Evolutionary conservation across 2,113 vertebrate genomes (phyloP).

Genomic region (Tragelaphus scriptus): DNA sequence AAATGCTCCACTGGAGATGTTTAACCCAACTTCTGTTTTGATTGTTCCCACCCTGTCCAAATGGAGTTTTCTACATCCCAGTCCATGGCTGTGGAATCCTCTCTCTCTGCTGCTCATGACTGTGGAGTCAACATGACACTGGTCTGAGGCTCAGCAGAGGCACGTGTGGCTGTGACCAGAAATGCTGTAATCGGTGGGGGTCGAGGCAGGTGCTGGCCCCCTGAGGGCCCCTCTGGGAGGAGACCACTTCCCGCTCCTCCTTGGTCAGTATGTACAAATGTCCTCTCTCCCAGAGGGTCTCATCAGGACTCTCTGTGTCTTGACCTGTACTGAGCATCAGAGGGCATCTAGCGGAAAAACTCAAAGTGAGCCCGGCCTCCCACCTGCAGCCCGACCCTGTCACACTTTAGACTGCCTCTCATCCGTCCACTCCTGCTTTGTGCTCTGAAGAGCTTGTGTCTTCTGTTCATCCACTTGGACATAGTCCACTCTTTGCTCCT

Average conservation of each 20-base stretch:
- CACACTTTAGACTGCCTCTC: constrained; percentile 92
- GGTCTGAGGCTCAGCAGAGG: background rate
- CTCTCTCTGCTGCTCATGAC: background rate
- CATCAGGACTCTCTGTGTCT: background rate
- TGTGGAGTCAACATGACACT: background rate
- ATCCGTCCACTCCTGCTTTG: constrained; percentile 96
- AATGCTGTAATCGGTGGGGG: background rate
- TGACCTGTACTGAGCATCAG: background rate
- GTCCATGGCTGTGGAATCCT: background rate
- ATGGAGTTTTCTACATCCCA: background rate
- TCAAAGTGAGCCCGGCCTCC: background rate
- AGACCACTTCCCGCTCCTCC: background rate
- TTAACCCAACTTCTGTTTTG: background rate
- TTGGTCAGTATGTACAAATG: background rate
- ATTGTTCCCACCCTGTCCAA: background rate
- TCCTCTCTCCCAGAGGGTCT: background rate
- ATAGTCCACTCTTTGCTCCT: constrained; percentile 95
- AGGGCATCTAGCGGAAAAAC: constrained; percentile 69
- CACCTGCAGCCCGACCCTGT: constrained; percentile 48
- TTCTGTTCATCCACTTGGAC: constrained; percentile 97
- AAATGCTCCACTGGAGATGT: background rate
- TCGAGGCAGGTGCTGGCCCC: accelerated
- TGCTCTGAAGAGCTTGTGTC: constrained; percentile 97
- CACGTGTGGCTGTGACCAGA: background rate
- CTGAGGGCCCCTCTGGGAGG: background rate